Conservation (phyloP, 30 jellyfish, hydroid and myxozoan genomes). For the Mastigias papua region DNA sequence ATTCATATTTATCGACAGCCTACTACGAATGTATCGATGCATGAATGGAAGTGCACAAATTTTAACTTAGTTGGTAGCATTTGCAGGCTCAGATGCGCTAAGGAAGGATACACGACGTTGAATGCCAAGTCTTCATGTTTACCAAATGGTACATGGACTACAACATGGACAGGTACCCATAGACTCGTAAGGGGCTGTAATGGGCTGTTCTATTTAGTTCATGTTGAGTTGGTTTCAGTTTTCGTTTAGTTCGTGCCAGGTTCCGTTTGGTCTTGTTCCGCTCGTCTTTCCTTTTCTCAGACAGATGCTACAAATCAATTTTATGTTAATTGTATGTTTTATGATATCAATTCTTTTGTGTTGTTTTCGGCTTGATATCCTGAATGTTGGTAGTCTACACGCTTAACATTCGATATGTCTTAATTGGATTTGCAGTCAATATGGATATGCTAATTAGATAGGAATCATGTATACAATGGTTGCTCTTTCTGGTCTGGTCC, state of each 20-base stretch:
- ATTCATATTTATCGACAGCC: background rate
- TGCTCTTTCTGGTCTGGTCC: too few relatives aligned
- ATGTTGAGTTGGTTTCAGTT: background rate
- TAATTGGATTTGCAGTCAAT: too few relatives aligned
- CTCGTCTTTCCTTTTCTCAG: too few relatives aligned
- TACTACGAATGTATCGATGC: background rate
- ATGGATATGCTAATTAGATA: too few relatives aligned
- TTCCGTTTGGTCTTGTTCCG: too few relatives aligned
- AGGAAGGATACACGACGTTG: conserved; percentile 9
- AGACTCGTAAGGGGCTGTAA: background rate
- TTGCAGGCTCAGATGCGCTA: conserved; percentile 25
- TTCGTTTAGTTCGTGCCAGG: background rate
- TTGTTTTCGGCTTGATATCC: too few relatives aligned
- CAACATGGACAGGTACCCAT: conserved; percentile 51
- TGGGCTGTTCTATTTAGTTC: background rate
- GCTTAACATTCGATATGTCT: too few relatives aligned
- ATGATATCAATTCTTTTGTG: too few relatives aligned
- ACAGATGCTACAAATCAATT: too few relatives aligned
- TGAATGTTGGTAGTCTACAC: too few relatives aligned
- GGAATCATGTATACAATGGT: too few relatives aligned
- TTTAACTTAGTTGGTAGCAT: conserved; percentile 42
- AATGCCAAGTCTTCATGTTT: conserved; percentile 37
- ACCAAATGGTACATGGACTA: conserved; percentile 45
- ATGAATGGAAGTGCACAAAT: conserved; percentile 47
- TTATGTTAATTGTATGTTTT: too few relatives aligned